phyloP scores from a whole-genome alignment of 2,797 vertebrate species.

The Dicrostonyx torquatus region DNA sequence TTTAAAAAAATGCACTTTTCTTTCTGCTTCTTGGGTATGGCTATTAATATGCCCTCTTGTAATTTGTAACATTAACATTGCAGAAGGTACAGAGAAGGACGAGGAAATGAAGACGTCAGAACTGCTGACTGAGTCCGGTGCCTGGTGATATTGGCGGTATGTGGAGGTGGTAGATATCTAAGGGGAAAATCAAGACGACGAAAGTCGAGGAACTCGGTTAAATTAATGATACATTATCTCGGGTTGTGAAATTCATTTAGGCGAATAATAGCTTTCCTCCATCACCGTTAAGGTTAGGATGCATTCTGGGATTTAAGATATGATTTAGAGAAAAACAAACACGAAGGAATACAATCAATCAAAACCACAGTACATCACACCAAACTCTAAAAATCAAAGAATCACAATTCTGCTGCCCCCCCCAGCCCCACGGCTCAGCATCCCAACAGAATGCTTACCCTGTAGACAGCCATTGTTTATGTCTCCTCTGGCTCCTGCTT shows the following conservation, averaged over 20 bases:
- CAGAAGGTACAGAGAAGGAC: constrained; percentile 93
- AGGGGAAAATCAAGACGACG: constrained; percentile 83
- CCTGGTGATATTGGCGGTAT: constrained; percentile 84
- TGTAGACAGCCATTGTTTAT: neutral
- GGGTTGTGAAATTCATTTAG: constrained; percentile 77
- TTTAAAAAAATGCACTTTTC: constrained; percentile 89
- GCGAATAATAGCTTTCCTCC: constrained; percentile 78
- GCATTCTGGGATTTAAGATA: constrained; percentile 43
- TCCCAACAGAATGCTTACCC: neutral
- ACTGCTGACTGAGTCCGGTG: constrained; percentile 88
- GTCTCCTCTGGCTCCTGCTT: constrained; percentile 28
- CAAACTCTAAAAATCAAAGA: constrained; percentile 48
- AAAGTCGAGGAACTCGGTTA: constrained; percentile 79
- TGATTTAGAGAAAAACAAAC: constrained; percentile 47
- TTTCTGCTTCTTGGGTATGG: constrained; percentile 89
- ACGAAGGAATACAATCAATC: constrained; percentile 44
- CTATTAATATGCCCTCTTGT: constrained; percentile 90
- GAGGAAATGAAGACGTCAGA: constrained; percentile 90
- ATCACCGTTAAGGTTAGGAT: constrained; percentile 13
- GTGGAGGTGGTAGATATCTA: constrained; percentile 82
- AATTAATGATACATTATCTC: constrained; percentile 83
- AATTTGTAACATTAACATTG: constrained; percentile 95
- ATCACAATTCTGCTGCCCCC: neutral
- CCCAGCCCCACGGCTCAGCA: neutral
- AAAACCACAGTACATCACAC: constrained; percentile 45